These are phyloP conservation scores for Zygaena filipendulae DNA, from an alignment of 2,888 invertebrate species.

Conservation along the genomic window DNA sequence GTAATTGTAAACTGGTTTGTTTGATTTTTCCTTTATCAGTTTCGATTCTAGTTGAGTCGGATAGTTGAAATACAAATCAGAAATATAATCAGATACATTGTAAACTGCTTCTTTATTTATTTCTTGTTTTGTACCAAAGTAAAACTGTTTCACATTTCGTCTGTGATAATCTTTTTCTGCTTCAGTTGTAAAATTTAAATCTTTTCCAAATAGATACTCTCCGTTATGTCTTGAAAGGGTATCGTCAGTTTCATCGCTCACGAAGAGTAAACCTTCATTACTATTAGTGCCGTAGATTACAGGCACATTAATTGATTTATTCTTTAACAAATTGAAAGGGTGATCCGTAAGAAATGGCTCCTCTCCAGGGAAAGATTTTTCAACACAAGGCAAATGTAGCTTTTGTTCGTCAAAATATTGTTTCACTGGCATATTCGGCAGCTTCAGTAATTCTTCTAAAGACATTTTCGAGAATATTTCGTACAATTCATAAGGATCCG, in stretches of 20 bases:
- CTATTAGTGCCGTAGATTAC: slow-evolving; percentile 34
- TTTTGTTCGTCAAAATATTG: slow-evolving; percentile 47
- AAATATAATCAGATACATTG: slow-evolving; percentile 40
- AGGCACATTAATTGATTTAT: slow-evolving; percentile 26
- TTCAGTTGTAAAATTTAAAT: slow-evolving; percentile 37
- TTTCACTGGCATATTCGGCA: slow-evolving; percentile 32
- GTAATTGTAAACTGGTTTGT: slow-evolving; percentile 39
- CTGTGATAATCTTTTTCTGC: slow-evolving; percentile 29
- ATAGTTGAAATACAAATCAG: slow-evolving; percentile 48
- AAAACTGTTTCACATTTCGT: slow-evolving; percentile 39
- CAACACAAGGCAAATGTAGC: slow-evolving; percentile 46
- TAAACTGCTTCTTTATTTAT: slow-evolving; percentile 38
- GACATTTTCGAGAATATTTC: slow-evolving; percentile 34
- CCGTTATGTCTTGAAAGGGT: slow-evolving; percentile 28
- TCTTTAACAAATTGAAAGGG: slow-evolving; percentile 39
- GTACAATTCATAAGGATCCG: slow-evolving; percentile 40
- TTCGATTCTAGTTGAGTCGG: slow-evolving; percentile 42
- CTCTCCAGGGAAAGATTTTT: slow-evolving; percentile 34
- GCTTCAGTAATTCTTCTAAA: slow-evolving; percentile 28
- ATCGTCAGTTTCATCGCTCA: slow-evolving; percentile 23
- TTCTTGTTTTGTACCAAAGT: slow-evolving; percentile 49
- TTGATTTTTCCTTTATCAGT: slow-evolving; percentile 19
- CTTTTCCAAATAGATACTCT: slow-evolving; percentile 45
- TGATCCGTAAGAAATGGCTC: slow-evolving; percentile 41
- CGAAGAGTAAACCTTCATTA: slow-evolving; percentile 39